Base-by-base conservation (phyloP, 92 coral and sea anemone genomes). In the Zoanthus sociatus region DNA sequence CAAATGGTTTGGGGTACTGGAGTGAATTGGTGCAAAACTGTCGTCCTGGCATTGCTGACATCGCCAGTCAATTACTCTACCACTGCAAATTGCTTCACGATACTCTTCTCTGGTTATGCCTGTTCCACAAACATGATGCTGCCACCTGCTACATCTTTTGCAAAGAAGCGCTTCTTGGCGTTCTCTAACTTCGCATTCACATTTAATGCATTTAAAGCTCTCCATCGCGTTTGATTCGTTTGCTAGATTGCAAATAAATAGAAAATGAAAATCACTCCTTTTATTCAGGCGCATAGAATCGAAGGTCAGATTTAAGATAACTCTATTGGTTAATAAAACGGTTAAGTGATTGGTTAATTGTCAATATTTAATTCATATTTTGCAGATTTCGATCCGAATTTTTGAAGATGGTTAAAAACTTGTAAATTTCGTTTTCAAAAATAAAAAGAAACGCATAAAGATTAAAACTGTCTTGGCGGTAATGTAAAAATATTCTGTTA, bases 61-160 rank as follows among this genome's bases (percentile, higher is more conserved):
- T 7, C 47, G 47, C 58, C 78, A 74, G 9, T 74, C 60, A 47
- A 47, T 74, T 20, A 20, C 58, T 10, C 32, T 16, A 7, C 53
- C 60, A 16, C 30, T 42, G 11, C 33, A 15, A 1, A 74, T 51
- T 10, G 78, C 78, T 37, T 42, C 26, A 3, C 78, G 56, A 74
- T 74, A 74, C 26, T 18, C 12, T 74, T 44, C 33, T 15, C 17
- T 31, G 30, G 31, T 74, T 21, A 46, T 47, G 5, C 78, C 78
- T 20, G 78, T 74, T 50, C 58, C 58, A 51, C 78, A 74, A 5
- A 26, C n/a, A 21, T 32, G 78, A 42, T 74, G 78, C 14, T 74
- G 78, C 78, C 60, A 74, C 60, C 16, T 17, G 56, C 26, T 26
- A 42, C 60, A 74, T 21, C 58, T 58, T 15, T 74, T 56, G 53